Base-by-base conservation (phyloP, 2,113 vertebrate genomes). In the Bubo scandiacus region DNA sequence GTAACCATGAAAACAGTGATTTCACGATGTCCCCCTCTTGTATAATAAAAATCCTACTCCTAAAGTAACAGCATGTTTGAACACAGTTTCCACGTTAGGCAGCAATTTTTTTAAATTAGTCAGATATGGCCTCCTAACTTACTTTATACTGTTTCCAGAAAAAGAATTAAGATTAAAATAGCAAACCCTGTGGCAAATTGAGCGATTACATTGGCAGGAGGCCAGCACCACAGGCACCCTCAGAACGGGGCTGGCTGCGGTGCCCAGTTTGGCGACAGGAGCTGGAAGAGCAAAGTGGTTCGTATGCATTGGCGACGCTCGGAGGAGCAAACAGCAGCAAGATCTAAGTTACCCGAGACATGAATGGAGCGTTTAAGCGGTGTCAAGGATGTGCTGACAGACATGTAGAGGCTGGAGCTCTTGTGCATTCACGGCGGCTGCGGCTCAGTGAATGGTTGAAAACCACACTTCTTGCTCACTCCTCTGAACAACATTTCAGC, bases 361-460 rank as follows among this genome's bases (percentile, higher is more conserved):
- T 0, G 89, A 75, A 79, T 4, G 78, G 25, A 88, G 77, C 58
- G 5, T 11, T 58, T 14, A n/a, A 79, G 1, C 0, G 0, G 77
- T 23, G 57, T 62, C 61, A 65, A 72, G 91, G 94, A 94, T 78
- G 93, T 93, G 96, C 90, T 93, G 94, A 96, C 93, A 93, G 83
- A 91, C 45, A 32, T 36, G 62, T 4, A 80, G 81, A 58, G 77
- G 77, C 71, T 86, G 94, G 52, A 86, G 82, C 9, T 65, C 75
- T 59, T 11, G 0, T 2, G 34, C 29, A 15, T 26, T 89, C 81
- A 21, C 9, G 0, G 89, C 78, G 87, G 92, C 81, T 66, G 78
- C 2, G 2, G 27, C 87, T 77, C 51, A 2, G 34, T 11, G 54
- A 68, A 30, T 15, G 54, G 27, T 0, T 79, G 43, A 6, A 75